Evolutionary conservation across 2,888 invertebrate species (phyloP), one percentile per base, ranked within the genome.

Genomic region (Lepidonotus clava): DNA sequence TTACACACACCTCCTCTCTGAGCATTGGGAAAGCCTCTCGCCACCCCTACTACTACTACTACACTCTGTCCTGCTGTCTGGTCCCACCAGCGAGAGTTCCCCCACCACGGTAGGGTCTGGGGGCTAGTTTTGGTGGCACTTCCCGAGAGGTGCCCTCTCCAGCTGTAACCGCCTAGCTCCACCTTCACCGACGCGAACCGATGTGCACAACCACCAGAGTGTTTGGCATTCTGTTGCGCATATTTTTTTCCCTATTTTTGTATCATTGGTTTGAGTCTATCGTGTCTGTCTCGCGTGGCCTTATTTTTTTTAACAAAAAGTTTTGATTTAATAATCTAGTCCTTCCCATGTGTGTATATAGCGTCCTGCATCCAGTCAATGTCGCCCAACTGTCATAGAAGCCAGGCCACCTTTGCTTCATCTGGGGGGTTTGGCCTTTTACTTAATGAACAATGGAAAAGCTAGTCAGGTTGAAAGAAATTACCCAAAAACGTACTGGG

Each of bases 351-450:
- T 71, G 71, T 71, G n/a, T 71, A 38, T 71, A 71, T 36, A 14
- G 28, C 24, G 34, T 38, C 71, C n/a, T 71, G 71, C 71, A 71
- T 36, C 71, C 34, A 71, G 71, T 71, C 36, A 21, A 36, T 71
- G 71, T 38, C 71, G 21, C 34, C 38, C 71, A 34, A 38, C 21
- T 38, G 8, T 36, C 34, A 18, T 71, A 71, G 46, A 80, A 51
- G 80, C 34, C 80, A 80, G 80, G 80, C 80, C 80, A 80, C 80
- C 80, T 46, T 80, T 80, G 80, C 80, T 80, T 80, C 80, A 24
- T 14, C 80, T 24, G 21, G 76, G 80, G 41, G 51, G 32, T n/a
- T 11, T 34, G 14, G 41, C 24, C 80, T 46, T 46, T 41, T 46
- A 46, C 14, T 51, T 51, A 21, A 11, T 51, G 51, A 21, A n/a